Percentiles rank a stretch among this genome's conserved stretches.
phyloP scores from a whole-genome alignment of 2,797 vertebrate species.

The Crenichthys baileyi region DNA sequence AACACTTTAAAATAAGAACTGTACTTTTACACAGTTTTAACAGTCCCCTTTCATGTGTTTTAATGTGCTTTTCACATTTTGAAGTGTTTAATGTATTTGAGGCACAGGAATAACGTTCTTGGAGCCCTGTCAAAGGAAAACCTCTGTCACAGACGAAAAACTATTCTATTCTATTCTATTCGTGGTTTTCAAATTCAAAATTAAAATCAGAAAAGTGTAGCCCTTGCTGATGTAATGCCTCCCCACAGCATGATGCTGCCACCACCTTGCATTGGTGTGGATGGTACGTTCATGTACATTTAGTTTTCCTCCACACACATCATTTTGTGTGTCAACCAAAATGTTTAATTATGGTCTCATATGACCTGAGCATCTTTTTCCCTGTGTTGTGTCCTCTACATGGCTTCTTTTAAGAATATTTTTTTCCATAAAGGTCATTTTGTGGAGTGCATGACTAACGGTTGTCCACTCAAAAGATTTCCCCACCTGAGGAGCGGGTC shows the following conservation, averaged over 20 bases:
- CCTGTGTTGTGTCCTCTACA: background rate
- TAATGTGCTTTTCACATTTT: too few species aligned
- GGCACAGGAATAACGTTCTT: too few species aligned
- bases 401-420: background rate
- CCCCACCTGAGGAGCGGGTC: background rate
- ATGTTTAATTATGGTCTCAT: background rate
- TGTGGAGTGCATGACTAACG: background rate
- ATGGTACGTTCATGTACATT: background rate
- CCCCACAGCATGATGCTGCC: background rate
- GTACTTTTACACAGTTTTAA: too few species aligned
- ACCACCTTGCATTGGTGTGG: background rate
- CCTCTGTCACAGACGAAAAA: too few species aligned
- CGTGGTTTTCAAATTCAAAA: too few species aligned
- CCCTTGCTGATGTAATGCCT: background rate
- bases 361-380: background rate
- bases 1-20: too few species aligned
- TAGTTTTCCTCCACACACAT: background rate
- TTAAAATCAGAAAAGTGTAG: too few species aligned
- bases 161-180: too few species aligned
- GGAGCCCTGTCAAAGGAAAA: too few species aligned
- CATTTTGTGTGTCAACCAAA: background rate
- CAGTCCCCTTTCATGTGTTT: too few species aligned
- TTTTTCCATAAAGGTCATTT: background rate
- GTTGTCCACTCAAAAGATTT: background rate
- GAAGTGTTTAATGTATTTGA: too few species aligned